These are phyloP conservation scores for Spheniscus mendiculus DNA, from an alignment of 2,113 vertebrate species.

Conservation along the genomic window DNA sequence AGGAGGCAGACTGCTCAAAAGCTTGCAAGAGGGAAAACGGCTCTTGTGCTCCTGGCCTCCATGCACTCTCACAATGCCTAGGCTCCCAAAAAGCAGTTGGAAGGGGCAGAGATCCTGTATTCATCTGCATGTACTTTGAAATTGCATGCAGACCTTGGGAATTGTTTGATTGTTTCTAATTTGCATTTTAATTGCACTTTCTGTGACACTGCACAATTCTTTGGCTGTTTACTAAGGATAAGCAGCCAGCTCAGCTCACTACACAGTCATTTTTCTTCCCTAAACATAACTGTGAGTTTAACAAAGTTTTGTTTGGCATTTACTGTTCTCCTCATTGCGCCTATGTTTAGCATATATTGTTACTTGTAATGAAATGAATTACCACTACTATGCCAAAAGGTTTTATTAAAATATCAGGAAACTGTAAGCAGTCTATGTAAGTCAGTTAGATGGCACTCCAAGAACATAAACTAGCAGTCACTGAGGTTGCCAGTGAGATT, in stretches of 20 bases:
- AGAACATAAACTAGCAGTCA: not conserved
- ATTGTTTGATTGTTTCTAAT: not conserved
- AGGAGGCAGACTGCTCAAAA: not conserved
- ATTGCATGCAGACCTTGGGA: not conserved
- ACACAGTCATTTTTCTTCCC: not conserved
- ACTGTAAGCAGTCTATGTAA: not conserved
- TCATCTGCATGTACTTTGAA: not conserved
- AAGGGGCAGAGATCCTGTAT: not conserved
- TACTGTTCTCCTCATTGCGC: not conserved
- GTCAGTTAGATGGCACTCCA: slow-evolving; percentile 22
- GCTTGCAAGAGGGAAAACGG: not conserved
- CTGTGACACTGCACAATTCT: not conserved
- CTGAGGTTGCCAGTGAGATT: not conserved
- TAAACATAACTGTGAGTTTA: not conserved
- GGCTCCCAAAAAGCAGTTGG: not conserved
- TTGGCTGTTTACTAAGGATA: not conserved
- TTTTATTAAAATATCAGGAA: not conserved
- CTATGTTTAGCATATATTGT: not conserved
- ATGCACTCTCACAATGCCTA: accelerated
- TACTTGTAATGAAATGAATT: not conserved
- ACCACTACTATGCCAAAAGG: not conserved
- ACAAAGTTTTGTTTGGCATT: not conserved
- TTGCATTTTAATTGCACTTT: not conserved
- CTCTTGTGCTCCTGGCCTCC: not conserved
- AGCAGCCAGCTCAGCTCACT: not conserved